Conservation (phyloP, 2,888 invertebrate genomes). For the Vesta saturnalis region DNA sequence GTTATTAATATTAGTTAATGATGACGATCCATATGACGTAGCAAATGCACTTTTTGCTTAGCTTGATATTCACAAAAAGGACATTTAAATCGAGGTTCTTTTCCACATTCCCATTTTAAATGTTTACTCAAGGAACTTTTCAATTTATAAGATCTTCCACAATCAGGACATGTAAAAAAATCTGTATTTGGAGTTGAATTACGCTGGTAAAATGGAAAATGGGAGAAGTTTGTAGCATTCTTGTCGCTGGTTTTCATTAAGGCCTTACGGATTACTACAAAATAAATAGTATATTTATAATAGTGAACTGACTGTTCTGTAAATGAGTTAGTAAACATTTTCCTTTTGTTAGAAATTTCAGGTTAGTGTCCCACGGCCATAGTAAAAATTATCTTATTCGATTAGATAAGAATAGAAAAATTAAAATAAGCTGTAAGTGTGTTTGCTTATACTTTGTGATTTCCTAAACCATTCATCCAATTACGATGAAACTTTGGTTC, state of each 20-base stretch:
- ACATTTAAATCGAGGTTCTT: constrained; percentile 44
- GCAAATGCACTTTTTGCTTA: constrained; percentile 63
- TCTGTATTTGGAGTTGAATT: not conserved
- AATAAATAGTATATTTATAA: not conserved
- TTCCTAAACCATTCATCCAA: no score
- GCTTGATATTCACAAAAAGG: constrained; percentile 61
- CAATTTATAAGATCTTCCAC: constrained; percentile 41
- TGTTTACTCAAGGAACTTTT: constrained; percentile 44
- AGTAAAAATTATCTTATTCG: no score
- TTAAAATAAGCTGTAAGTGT: no score
- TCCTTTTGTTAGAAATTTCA: no score
- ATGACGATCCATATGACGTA: constrained; percentile 83
- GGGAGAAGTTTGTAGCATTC: not conserved
- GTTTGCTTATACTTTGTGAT: no score
- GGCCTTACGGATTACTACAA: not conserved
- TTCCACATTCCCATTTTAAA: constrained; percentile 39
- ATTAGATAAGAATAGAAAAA: no score
- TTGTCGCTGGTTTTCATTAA: not conserved
- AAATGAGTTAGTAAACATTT: no score
- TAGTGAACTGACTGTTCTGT: no score
- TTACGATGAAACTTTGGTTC: no score
- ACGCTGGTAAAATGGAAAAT: not conserved
- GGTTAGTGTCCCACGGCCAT: no score
- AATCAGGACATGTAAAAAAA: not conserved
- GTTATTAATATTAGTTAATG: no score